Evolutionary conservation across 2,888 invertebrate genomes (phyloP), one percentile per base, ranked within the genome.

Genomic region (Apoderus coryli): DNA sequence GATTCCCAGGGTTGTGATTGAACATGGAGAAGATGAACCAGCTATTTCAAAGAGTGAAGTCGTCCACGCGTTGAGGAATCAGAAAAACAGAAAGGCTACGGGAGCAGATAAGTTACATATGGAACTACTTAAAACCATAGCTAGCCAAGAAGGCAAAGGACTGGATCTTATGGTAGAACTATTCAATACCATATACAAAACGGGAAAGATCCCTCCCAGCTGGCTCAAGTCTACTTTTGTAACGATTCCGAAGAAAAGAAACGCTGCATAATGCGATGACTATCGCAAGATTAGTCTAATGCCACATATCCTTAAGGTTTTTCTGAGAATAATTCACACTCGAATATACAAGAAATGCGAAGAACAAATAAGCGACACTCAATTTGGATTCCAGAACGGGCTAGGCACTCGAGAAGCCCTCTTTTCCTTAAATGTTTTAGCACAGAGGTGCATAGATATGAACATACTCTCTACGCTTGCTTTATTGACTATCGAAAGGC

Each of bases 401-500:
- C 11, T 27, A 4, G 30, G 25, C 27, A 30, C 30, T 7, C 30
- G 30, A 7, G 30, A 30, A 12, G 30, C 30, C 4, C 29, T 25
- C 13, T 33, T 30, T 4, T 12, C 30, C 4, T 14, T 31, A 4
- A 28, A 28, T 10, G 28, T 28, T 5, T 14, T 27, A 6, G 27
- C 27, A 16, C 24, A 28, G 14, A 10, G 5, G 11, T 28, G 28
- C 11, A 28, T 15, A 19, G 28, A 28, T 19, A 28, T 28, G 28
- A 27, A n/a, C 5, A n/a, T 6, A 24, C 7, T 10, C 9, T 24
- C 10, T n/a, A 24, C 10, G 25, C 25, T 9, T 24, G 25, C 25
- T 10, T 24, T 10, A 12, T 27, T 5, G 13, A 27, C 13, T 24
- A 24, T 10, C 6, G 10, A 14, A 27, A 27, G 13, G 27, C 27